phyloP scores from a whole-genome alignment of 2,113 vertebrate genomes.

The Propithecus coquereli region DNA sequence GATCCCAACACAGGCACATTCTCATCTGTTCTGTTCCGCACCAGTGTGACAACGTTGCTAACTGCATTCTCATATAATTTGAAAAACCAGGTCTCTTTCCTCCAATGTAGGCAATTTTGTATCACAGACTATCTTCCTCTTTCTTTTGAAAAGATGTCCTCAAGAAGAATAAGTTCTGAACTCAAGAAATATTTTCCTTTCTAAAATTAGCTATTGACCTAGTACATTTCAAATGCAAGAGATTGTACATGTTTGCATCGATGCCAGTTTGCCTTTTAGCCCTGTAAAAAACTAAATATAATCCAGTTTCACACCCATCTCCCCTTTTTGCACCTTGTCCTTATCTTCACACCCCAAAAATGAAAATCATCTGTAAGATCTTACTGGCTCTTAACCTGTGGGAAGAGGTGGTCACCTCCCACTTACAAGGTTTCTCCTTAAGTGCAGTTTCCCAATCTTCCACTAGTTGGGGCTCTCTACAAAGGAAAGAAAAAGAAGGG shows the following conservation, averaged over 20 bases:
- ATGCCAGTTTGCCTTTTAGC: not conserved
- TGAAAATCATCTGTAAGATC: not conserved
- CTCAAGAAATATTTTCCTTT: conserved; percentile 52
- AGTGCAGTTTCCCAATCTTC: not conserved
- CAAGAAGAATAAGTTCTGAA: conserved; percentile 40
- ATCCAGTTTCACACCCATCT: not conserved
- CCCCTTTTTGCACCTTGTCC: not conserved
- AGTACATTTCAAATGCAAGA: conserved; percentile 22
- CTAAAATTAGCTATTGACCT: not conserved
- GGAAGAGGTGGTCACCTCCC: not conserved
- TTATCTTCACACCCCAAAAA: not conserved
- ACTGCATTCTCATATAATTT: conserved; percentile 3
- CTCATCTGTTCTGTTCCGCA: not conserved
- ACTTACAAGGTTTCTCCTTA: not conserved
- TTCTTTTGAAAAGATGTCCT: conserved; percentile 30
- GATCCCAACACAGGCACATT: not conserved
- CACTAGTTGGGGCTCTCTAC: conserved; percentile 82
- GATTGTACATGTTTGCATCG: not conserved
- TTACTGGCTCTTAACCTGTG: not conserved
- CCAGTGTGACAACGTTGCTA: not conserved
- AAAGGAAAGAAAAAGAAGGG: conserved; percentile 67
- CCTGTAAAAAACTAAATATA: not conserved
- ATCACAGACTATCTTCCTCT: not conserved
- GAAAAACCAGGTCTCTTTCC: conserved; percentile 3
- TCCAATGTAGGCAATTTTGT: not conserved